phyloP scores from a whole-genome alignment of 2,888 invertebrate genomes.

The Onthophagus sagittarius region DNA sequence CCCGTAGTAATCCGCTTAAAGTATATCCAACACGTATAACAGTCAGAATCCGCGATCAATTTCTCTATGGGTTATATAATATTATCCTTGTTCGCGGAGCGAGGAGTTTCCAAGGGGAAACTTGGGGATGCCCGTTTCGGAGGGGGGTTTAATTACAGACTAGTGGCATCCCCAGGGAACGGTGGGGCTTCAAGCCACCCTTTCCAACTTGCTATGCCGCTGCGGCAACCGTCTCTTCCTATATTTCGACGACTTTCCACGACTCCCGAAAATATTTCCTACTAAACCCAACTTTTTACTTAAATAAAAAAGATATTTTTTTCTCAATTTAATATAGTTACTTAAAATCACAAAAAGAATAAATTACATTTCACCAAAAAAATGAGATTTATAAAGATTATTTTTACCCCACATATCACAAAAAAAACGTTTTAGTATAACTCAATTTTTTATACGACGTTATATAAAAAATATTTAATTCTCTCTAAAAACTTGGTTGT shows the following conservation, averaged over 20 bases:
- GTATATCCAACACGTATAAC: constrained; percentile 36
- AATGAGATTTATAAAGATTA: neutral
- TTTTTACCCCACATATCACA: neutral
- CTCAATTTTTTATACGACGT: neutral
- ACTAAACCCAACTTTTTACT: neutral
- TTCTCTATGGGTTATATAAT: constrained; percentile 42
- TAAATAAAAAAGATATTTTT: no score
- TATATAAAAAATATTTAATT: neutral
- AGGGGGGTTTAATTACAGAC: constrained; percentile 49
- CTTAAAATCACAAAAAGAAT: no score
- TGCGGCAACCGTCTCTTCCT: neutral
- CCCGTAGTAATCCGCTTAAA: constrained; percentile 36
- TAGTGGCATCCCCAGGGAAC: constrained; percentile 45
- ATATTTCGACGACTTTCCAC: neutral
- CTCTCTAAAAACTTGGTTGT: no score
- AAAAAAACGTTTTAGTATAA: neutral
- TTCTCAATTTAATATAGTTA: no score
- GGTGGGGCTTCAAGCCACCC: constrained; percentile 42
- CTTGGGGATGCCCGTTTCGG: constrained; percentile 30
- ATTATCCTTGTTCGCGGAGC: constrained; percentile 41
- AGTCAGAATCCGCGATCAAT: constrained; percentile 40
- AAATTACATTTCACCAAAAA: neutral
- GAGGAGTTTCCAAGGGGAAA: constrained; percentile 38
- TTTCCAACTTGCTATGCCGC: constrained; percentile 18
- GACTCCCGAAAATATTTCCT: neutral